Evolutionary conservation across 2,797 vertebrate species (phyloP).

Genomic region (Myotis myotis): DNA sequence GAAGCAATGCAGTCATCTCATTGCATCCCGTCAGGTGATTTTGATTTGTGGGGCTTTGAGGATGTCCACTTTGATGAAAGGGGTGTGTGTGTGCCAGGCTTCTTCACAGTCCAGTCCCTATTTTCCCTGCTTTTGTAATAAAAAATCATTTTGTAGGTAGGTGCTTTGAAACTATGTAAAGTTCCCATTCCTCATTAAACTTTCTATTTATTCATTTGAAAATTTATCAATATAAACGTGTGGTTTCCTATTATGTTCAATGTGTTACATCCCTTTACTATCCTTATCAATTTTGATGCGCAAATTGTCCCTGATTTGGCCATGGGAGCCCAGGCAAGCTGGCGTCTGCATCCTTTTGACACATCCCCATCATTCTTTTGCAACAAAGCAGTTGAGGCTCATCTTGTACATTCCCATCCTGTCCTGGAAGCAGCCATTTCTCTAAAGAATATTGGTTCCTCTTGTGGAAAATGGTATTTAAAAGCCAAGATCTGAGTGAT

Average conservation of each 20-base stretch:
- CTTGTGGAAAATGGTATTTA: background rate
- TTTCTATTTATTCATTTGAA: background rate
- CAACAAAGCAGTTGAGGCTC: background rate
- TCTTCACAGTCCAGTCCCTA: background rate
- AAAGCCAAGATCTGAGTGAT: background rate
- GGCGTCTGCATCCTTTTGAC: background rate
- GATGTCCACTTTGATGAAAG: background rate
- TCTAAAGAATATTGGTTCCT: background rate
- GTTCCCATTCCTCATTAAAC: background rate
- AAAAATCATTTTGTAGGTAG: background rate
- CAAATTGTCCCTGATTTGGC: background rate
- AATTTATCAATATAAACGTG: background rate
- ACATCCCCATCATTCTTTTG: background rate
- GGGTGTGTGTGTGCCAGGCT: background rate
- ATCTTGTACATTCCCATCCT: background rate
- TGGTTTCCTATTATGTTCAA: background rate
- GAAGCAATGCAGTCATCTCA: background rate
- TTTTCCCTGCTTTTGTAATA: background rate
- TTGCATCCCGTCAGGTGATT: background rate
- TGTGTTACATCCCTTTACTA: background rate
- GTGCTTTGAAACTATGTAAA: background rate
- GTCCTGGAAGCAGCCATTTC: background rate
- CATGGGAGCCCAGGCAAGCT: background rate
- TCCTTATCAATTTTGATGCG: background rate
- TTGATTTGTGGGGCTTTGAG: accelerated